Base-by-base conservation (phyloP, 64 coral and sea anemone species). In the Hydrozoanthus tunicans region DNA sequence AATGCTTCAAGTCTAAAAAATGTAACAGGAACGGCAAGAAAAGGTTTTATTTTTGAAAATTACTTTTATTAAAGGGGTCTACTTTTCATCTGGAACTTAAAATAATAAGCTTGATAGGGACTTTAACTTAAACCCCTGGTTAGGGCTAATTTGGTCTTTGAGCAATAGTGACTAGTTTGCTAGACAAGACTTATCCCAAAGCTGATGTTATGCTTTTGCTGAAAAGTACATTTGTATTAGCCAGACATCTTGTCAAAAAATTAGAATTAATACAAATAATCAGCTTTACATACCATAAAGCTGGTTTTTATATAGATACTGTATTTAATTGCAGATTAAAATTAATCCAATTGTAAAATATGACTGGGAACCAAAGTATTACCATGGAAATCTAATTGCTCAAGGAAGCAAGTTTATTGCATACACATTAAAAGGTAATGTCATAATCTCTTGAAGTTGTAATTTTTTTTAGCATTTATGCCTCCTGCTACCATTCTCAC, bases 281-380 rank as follows among this genome's bases (percentile, higher is more conserved):
- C 62, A 64, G 62, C 7, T 7, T 14, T 64, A 12, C 23, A 9
- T 77, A 25, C 73, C 8, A n/a, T 53, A 20, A 25, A 77, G 73
- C 32, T 77, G 73, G 23, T 27, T 83, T 43, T 9, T 65, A 43
- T 6, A 64, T 83, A 32, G 32, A 83, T 83, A 56, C 3, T 8
- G 1, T 3, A 72, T 71, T 3, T 4, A 7, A 13, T 73, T 93
- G 62, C 65, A 99, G 97, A 94, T 99, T 17, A 99, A 95, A 58
- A 94, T 99, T 77, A 99, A 96, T 14, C 94, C 94, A 70, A 95
- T 99, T 92, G 97, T 99, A 15, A 99, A 99, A 59, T 99, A 93
- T 96, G 97, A 99, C 73, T 99, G 97, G 97, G 97, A 99, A 62
- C 84, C 91, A 14, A 99, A 95, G 64, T 99, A 96, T 77, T 99